A percentile compares a stretch with the other conserved stretches of the same genome.
Conservation (phyloP, 2,113 vertebrate species). For the Barnardius zonarius region DNA sequence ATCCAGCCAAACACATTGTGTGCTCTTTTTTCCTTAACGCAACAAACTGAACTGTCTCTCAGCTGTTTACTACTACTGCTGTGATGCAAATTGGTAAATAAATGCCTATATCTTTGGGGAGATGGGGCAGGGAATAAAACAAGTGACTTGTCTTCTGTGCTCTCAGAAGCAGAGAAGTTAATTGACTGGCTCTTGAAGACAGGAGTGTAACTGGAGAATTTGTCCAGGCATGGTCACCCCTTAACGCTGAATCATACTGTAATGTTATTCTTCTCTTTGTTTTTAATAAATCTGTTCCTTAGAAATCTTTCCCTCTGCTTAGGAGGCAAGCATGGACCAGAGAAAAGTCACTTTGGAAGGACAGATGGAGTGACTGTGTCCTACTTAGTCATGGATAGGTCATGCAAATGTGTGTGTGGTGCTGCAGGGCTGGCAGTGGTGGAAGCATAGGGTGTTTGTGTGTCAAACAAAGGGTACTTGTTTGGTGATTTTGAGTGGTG, state of each 20-base stretch:
- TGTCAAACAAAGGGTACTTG: neutral
- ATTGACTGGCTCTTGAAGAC: neutral
- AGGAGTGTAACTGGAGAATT: conserved; percentile 21
- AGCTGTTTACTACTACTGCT: neutral
- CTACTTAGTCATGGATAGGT: neutral
- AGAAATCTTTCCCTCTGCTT: neutral
- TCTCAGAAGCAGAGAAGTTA: neutral
- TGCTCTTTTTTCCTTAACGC: neutral
- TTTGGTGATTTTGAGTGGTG: neutral
- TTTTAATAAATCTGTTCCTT: neutral
- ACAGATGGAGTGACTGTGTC: neutral
- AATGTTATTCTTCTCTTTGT: neutral
- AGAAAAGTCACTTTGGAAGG: neutral
- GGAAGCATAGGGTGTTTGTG: neutral
- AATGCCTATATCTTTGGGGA: neutral
- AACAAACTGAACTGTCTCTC: neutral
- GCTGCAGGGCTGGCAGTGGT: neutral
- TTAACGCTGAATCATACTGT: neutral
- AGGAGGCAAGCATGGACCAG: neutral
- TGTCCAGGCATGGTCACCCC: conserved; percentile 10
- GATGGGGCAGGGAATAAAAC: neutral
- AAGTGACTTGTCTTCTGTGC: neutral
- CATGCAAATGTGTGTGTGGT: neutral
- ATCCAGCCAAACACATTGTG: neutral
- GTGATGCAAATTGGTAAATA: neutral